These are phyloP conservation scores for Silurus aristotelis DNA, from an alignment of 2,797 vertebrate genomes.

Conservation along the genomic window DNA sequence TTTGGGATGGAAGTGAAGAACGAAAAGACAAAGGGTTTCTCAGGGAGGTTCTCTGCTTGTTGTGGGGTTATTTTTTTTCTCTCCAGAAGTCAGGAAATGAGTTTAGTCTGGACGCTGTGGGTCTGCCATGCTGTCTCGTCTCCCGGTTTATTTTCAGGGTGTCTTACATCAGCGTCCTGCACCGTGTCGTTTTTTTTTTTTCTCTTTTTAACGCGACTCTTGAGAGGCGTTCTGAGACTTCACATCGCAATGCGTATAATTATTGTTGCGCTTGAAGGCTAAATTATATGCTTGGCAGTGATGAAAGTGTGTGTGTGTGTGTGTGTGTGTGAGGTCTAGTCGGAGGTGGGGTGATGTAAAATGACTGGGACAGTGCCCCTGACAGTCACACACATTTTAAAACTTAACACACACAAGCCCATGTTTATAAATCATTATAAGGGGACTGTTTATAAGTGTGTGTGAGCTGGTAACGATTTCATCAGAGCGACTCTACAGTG, in stretches of 20 bases:
- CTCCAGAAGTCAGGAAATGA: neutral
- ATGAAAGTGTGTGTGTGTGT: neutral
- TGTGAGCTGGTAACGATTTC: neutral
- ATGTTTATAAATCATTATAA: neutral
- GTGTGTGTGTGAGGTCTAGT: constrained; percentile 6
- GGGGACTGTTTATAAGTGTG: neutral
- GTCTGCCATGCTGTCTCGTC: neutral
- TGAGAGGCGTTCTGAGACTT: neutral
- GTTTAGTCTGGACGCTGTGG: neutral
- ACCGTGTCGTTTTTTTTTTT: neutral
- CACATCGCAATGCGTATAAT: constrained; percentile 13
- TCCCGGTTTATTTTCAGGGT: neutral
- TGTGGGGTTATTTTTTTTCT: neutral
- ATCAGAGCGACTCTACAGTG: neutral
- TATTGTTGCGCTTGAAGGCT: neutral
- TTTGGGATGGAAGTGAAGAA: neutral
- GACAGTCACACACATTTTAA: constrained; percentile 32
- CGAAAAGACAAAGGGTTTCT: constrained; percentile 19
- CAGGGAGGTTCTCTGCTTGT: neutral
- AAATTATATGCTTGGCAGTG: constrained; percentile 9
- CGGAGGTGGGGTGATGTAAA: constrained; percentile 12
- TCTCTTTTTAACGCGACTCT: neutral
- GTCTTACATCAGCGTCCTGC: constrained; percentile 18
- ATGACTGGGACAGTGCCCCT: constrained; percentile 27
- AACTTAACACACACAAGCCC: neutral